Base-by-base conservation (phyloP, 2,888 invertebrate species). In the Caenorhabditis drosophilae region DNA sequence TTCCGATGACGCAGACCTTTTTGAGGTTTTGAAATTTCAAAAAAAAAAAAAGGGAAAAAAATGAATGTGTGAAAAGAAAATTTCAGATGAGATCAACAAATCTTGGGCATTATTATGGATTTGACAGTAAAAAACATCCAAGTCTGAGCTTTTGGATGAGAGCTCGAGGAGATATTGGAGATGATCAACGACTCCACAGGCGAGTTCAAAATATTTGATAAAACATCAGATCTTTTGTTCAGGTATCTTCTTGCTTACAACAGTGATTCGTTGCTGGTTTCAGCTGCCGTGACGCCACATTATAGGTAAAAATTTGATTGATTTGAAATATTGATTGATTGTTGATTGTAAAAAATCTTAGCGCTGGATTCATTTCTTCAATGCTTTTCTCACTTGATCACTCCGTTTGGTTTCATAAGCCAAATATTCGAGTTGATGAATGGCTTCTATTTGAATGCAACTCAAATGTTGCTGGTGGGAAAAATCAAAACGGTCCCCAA, bases 301-400 rank as follows among this genome's bases (percentile, higher is more conserved):
- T 69, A 22, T 4, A 49, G 38, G 11, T 15, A 20, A n/a, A 35
- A 4, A n/a, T 15, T 12, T n/a, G n/a, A n/a, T n/a, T n/a, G n/a
- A n/a, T n/a, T n/a, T n/a, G n/a, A n/a, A n/a, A n/a, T n/a, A n/a
- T n/a, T n/a, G n/a, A n/a, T n/a, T n/a, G n/a, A 31, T 15, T 34
- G 15, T 40, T 36, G 11, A 26, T 47, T 50, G 16, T 22, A 31
- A 9, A 1, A 26, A 15, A 18, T 47, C 45, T 2, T 44, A 54
- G 59, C 12, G 26, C 38, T 22, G 71, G 76, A 27, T 78, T 78
- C 61, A 50, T 38, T 4, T 70, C 77, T 22, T 73, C 76, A n/a
- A 80, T 81, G 79, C 48, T 79, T 12, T 73, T 81, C 54, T 71
- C 76, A 0, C 69, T 81, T 16, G 81, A 81, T 52, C 81, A 81